Conservation (phyloP, 2,113 vertebrate species). For the Hystrix cristata region DNA sequence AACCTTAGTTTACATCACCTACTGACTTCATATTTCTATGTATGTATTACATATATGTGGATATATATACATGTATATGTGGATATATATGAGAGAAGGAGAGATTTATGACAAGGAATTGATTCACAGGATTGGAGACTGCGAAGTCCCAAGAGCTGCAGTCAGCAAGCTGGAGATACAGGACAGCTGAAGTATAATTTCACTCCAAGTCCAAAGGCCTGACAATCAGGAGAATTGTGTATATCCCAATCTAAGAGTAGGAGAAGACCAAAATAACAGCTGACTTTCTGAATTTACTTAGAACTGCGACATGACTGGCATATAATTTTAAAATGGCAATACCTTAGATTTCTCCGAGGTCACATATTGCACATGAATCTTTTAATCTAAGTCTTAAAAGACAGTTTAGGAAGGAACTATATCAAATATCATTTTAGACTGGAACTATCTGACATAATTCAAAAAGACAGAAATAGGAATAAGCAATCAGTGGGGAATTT, state of each 20-base stretch:
- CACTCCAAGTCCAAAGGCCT: background rate
- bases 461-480: slow-evolving; percentile 36
- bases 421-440: slow-evolving; percentile 55
- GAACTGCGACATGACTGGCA: background rate
- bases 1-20: background rate
- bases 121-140: background rate
- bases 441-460: slow-evolving; percentile 24
- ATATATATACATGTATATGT: background rate
- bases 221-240: background rate
- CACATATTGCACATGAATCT: background rate
- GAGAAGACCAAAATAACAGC: background rate
- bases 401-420: slow-evolving; percentile 25
- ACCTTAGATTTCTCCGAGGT: background rate
- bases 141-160: background rate
- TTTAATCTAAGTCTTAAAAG: slow-evolving; percentile 35
- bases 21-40: background rate
- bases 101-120: background rate
- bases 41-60: background rate
- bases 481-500: slow-evolving; percentile 25
- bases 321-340: slow-evolving; percentile 15
- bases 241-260: background rate
- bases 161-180: background rate
- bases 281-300: slow-evolving; percentile 40
- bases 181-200: background rate
- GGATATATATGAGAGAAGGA: background rate